Base-by-base conservation (phyloP, 1,140 invertebrate genomes). In the Drosophila quadrilineata region DNA sequence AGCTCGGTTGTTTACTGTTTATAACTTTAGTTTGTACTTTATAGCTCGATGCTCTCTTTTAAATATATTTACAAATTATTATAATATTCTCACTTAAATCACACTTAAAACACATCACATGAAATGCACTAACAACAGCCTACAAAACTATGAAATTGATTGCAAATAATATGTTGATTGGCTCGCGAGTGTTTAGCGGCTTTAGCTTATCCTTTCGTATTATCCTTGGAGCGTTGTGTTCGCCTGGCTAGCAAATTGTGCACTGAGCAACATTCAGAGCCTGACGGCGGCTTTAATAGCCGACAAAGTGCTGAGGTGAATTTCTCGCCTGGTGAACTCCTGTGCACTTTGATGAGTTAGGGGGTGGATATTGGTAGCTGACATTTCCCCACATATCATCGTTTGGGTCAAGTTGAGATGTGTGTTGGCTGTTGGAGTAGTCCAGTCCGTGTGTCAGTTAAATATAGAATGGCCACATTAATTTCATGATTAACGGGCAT, bases 281-380 rank as follows among this genome's bases (percentile, higher is more conserved):
- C 53, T 52, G 49, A 38, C 54, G 38, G 36, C 65, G 66, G 57
- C 54, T 84, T 84, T 85, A 84, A 79, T 79, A 85, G 60, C 40
- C 57, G 38, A 10, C 53, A 45, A 36, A 22, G 26, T 17, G 9
- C 49, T 33, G 64, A 71, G 79, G 79, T 84, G 79, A 85, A 24
- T 84, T 84, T 85, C 56, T 36, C 35, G 17, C 12, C 40, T 1
- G 9, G 21, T 8, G 62, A n/a, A n/a, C 16, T 70, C 65, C 74
- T 65, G 28, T 2, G 16, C 17, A 28, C n/a, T n/a, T n/a, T n/a
- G n/a, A n/a, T n/a, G 26, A 43, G 40, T 46, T 38, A n/a, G 35
- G 43, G 40, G 43, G 24, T 63, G 49, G 43, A 3, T 14, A 10
- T 14, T 50, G 60, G 16, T n/a, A n/a, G 22, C 50, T 21, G 28